phyloP scores from a whole-genome alignment of 2,113 vertebrate genomes.

The Ailuropoda melanoleuca region DNA sequence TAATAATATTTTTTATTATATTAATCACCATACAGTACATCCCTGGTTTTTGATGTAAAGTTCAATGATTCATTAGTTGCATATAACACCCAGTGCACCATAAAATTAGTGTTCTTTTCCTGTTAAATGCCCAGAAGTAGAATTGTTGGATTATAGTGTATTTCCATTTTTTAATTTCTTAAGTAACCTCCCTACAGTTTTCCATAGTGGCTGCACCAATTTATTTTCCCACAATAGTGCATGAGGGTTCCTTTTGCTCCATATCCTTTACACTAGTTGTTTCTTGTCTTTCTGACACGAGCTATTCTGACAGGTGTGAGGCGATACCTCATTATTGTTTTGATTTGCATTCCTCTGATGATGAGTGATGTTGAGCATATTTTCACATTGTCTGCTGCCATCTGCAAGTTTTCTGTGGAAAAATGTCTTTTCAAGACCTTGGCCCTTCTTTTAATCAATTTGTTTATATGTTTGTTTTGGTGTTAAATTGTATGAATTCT shows the following conservation, averaged over 20 bases:
- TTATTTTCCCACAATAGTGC: background rate
- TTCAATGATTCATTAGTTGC: no score
- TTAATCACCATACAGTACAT: no score
- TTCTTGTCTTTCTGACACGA: background rate
- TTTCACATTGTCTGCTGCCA: background rate
- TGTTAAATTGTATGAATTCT: background rate
- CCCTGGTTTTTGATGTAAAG: no score
- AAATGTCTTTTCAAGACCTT: background rate
- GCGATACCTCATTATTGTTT: background rate
- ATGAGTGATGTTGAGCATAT: background rate
- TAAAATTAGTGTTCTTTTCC: background rate
- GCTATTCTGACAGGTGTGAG: background rate
- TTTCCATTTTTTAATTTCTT: background rate
- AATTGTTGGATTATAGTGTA: background rate
- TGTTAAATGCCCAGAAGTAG: background rate
- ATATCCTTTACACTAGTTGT: background rate
- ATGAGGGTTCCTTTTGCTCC: background rate
- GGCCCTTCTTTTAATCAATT: background rate
- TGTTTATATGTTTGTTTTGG: background rate
- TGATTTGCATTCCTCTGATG: background rate
- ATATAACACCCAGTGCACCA: no score
- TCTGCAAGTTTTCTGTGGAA: background rate
- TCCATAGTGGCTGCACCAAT: background rate
- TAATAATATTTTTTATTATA: no score
- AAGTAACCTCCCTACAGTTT: background rate